These are phyloP conservation scores for Polydesmus complanatus DNA, from an alignment of 2,888 invertebrate genomes.

Conservation along the genomic window DNA sequence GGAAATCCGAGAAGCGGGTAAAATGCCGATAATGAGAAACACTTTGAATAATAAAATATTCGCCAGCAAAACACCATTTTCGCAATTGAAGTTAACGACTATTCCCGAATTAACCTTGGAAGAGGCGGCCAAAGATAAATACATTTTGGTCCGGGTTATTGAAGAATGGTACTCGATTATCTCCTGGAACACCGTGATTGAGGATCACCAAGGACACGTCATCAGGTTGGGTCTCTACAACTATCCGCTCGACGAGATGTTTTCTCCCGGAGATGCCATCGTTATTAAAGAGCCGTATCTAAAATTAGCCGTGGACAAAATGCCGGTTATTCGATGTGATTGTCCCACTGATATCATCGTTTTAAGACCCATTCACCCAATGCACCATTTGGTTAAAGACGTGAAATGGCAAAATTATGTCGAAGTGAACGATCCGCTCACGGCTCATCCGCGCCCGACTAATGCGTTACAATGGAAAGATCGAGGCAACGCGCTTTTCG, in stretches of 20 bases:
- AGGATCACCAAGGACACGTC: conserved; percentile 4
- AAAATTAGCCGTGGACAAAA: not conserved
- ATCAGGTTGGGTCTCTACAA: not conserved
- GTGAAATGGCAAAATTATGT: not conserved
- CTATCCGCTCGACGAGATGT: not conserved
- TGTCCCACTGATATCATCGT: conserved; percentile 4
- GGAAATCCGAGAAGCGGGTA: too few relatives aligned
- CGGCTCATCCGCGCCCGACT: not conserved
- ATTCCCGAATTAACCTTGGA: not conserved
- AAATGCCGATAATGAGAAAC: too few relatives aligned
- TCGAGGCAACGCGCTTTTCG: conserved; percentile 1
- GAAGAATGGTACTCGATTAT: not conserved
- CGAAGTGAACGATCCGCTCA: not conserved
- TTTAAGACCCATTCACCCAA: not conserved
- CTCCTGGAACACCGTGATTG: not conserved
- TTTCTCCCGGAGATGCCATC: not conserved
- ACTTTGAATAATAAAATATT: not conserved
- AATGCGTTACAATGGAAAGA: conserved; percentile 1
- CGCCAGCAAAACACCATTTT: not conserved
- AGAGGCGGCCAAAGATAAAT: not conserved
- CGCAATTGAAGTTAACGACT: not conserved
- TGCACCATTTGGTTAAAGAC: not conserved
- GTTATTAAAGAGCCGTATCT: not conserved
- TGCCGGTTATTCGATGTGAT: not conserved
- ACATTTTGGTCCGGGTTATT: not conserved